Evolutionary conservation across 92 coral and sea anemone species (phyloP), one percentile per base, ranked within the genome.

Genomic region (Pocillopora meandrina): DNA sequence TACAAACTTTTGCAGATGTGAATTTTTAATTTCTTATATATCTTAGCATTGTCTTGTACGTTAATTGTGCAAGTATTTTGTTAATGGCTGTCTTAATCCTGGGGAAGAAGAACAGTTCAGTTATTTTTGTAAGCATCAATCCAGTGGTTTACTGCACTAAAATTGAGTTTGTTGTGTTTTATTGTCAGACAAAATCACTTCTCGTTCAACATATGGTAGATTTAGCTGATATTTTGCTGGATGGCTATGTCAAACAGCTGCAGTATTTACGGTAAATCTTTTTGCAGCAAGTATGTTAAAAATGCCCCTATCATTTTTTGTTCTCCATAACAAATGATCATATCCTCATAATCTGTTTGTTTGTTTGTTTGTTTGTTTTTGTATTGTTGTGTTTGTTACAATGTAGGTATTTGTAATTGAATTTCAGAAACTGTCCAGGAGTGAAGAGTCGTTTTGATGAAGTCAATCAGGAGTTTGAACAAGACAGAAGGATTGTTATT

Each of bases 151-250:
- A 20, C 33, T 26, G 33, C 26, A 33, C 56, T 57, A n/a, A 33
- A 58, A 21, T 68, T 1, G 1, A 15, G 34, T 36, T 72, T 47
- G 6, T 61, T 15, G 17, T 47, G 20, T 42, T 71, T 56, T 58
- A 35, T 76, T 62, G 18, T 47, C 86, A 95, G 98, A 80, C 77
- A 18, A 88, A 87, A 49, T 77, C 98, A 4, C 59, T 87, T 71
- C 70, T 95, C 65, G 92, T 88, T 81, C 95, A 95, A 67, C 98
- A 95, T 20, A 83, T 95, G 61, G 98, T 94, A 68, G 87, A 86
- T 82, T 90, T 95, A 57, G 94, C 93, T 4, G 98, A 95, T 84
- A 89, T 95, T 35, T 59, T 94, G 56, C 64, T 95, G 77, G 98
- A 95, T 89, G 95, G 98, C 12, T 95, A 88, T 42, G 91, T 92